Percentiles rank a stretch among this genome's conserved stretches.
Evolutionary conservation across 2,113 vertebrate species (phyloP).

Genomic region (Austrofundulus limnaeus): DNA sequence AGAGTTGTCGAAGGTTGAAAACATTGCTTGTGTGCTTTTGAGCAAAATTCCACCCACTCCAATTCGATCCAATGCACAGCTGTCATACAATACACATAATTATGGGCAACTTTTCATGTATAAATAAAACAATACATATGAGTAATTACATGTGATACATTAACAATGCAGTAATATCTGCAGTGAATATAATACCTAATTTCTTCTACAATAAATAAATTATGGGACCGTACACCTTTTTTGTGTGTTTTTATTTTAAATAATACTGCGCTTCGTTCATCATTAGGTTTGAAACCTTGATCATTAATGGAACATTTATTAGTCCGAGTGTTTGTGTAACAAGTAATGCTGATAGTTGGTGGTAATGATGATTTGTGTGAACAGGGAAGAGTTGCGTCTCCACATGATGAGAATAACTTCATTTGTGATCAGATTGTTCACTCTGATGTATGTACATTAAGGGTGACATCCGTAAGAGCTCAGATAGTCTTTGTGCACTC

Average conservation of each 20-base stretch:
- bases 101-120: constrained; percentile 12
- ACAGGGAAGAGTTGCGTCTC: constrained; percentile 10
- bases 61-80: not conserved
- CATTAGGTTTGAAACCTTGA: not conserved
- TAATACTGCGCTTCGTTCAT: not conserved
- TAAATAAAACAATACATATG: constrained; percentile 8
- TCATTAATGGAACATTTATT: not conserved
- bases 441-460: no score
- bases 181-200: constrained; percentile 8
- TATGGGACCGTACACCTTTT: not conserved
- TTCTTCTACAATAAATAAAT: constrained; percentile 11
- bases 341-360: not conserved
- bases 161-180: constrained; percentile 6
- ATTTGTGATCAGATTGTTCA: constrained; percentile 34
- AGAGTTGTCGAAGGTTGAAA: not conserved
- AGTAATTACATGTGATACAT: constrained; percentile 6
- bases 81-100: constrained; percentile 5
- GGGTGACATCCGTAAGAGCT: no score
- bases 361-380: constrained; percentile 4
- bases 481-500: not conserved
- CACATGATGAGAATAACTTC: no score
- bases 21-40: constrained; percentile 9
- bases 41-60: constrained; percentile 3
- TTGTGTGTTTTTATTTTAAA: not conserved
- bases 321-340: not conserved